Evolutionary conservation across 2,888 invertebrate genomes (phyloP), one percentile per base, ranked within the genome.

Genomic region (Conops quadrifasciatus): DNA sequence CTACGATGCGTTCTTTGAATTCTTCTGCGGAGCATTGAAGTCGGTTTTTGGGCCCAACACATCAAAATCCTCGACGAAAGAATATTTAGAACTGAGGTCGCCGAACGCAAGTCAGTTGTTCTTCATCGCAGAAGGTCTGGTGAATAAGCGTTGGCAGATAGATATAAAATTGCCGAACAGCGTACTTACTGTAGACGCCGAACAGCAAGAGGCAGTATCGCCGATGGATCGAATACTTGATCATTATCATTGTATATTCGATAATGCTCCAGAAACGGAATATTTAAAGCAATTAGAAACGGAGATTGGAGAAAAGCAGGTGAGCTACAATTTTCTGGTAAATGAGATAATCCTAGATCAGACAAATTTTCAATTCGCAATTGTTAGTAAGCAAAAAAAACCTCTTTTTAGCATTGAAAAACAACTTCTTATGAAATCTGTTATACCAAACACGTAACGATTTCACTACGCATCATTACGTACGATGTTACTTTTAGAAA

Each of bases 71-170:
- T 19, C 45, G 30, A 16, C 21, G 1, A 62, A 69, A 9, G 59
- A 63, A 13, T 16, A 70, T 26, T 75, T 86, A 19, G 85, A 87
- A 70, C 77, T 87, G 2, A 77, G 80, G 7, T 84, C 87, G 0
- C 82, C 87, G 0, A 86, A 87, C 63, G 87, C 87, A 2, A 90
- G 89, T 0, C 86, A 87, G 21, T 81, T 88, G 1, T 84, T 88
- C 16, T 82, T 87, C 4, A 80, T 90, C 28, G 84, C 87, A 9
- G 90, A 90, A 73, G 82, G 79, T 81, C 84, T 78, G 79, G 88
- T 64, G 75, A 85, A 75, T 74, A 87, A 73, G 82, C 86, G 73
- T 19, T 71, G 81, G 58, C 13, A 45, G 1, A 60, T 82, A 0
- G 72, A 74, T 16, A 76, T 86, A 3, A 80, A 83, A 67, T 73